A percentile compares a stretch with the other conserved stretches of the same genome.
Evolutionary conservation across 1,140 invertebrate genomes (phyloP).

Genomic region (Macrotrachela quadricornifera): DNA sequence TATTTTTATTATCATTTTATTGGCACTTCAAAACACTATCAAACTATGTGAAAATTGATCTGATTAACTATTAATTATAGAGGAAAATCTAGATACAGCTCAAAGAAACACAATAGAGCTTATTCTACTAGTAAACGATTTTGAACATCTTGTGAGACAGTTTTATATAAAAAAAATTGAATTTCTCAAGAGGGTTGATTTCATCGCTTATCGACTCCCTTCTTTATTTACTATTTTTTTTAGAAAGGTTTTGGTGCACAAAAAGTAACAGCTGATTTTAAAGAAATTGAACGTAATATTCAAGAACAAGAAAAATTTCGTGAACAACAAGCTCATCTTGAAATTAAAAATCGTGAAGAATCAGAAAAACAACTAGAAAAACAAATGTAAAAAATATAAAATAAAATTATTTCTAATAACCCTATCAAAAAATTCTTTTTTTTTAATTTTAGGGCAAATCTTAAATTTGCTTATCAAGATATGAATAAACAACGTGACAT

Average conservation of each 20-base stretch:
- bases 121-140: background rate
- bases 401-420: no score
- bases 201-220: background rate
- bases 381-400: background rate
- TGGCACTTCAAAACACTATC: no score
- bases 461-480: slow-evolving; percentile 71
- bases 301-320: slow-evolving; percentile 53
- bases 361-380: slow-evolving; percentile 34
- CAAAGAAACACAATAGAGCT: background rate
- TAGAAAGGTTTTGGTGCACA: slow-evolving; percentile 91
- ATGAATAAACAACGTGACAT: slow-evolving; percentile 51
- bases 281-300: slow-evolving; percentile 74
- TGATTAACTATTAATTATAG: background rate
- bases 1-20: no score
- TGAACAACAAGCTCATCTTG: slow-evolving; percentile 32
- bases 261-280: slow-evolving; percentile 69
- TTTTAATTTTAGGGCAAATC: slow-evolving; percentile 36
- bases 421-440: background rate
- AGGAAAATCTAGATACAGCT: slow-evolving; percentile 34
- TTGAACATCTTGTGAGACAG: background rate
- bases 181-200: no score
- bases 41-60: background rate
- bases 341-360: slow-evolving; percentile 34
- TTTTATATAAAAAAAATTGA: slow-evolving; percentile 30
- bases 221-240: slow-evolving; percentile 14